Base-by-base conservation (phyloP, 2,797 vertebrate genomes). In the Sebastes melanostomus region DNA sequence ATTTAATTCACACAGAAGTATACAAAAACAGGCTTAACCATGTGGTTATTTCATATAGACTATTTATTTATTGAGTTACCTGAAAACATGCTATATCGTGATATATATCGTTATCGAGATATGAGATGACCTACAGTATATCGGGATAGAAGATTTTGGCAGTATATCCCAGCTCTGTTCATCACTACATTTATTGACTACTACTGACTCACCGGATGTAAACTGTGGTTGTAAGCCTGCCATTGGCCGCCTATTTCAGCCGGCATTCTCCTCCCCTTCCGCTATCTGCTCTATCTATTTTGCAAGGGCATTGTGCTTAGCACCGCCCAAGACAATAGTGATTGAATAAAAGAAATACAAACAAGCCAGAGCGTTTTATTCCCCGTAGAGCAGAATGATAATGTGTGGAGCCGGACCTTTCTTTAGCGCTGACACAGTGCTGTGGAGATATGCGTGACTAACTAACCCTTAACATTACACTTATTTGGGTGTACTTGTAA, bases 141-240 rank as follows among this genome's bases (percentile, higher is more conserved):
- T 16, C 38, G 3, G 38, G 14, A 42, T 42, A 42, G 38, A 42
- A 42, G 38, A 42, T 42, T 16, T 42, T 42, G 38, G 38, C 38
- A 42, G 14, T 42, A 16, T 16, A 6, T 3, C 38, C 14, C 38
- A 1, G 14, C 38, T 20, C 9, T 54, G 69, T 69, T 22, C 20
- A 56, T 67, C 36, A 22, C 2, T 52, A 56, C 9, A 72, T 81
- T 58, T 46, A 74, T 87, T 52, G 85, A 59, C 30, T 55, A 25
- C 36, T 38, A 38, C 60, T 36, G 32, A 36, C 32, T 63, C n/a
- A 16, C 20, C 34, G n/a, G 11, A 36, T 63, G 11, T 9, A 62
- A 3, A 36, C 60, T 36, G 30, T 36, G 60, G 30, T 11, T 62
- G 6, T 1, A 14, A 38, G 32, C n/a, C n/a, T 5, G 1, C 61